Evolutionary conservation across 1,140 invertebrate species (phyloP).

Genomic region (Helicoverpa zea): DNA sequence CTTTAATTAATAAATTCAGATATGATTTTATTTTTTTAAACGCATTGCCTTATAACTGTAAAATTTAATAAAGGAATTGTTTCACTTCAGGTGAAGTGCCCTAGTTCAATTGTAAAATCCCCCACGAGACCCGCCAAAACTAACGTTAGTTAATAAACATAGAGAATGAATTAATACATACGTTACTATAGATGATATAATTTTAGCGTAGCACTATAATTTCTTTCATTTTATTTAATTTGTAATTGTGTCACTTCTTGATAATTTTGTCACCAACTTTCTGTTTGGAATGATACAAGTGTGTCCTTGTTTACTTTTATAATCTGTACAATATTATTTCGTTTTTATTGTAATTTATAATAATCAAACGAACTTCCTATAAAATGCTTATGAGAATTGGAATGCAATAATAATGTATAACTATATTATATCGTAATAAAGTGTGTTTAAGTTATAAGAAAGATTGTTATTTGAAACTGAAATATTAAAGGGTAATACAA

Average conservation of each 20-base stretch:
- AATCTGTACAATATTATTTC: slow-evolving; percentile 41
- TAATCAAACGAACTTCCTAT: slow-evolving; percentile 39
- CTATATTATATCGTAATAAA: slow-evolving; percentile 43
- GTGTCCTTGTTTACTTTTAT: slow-evolving; percentile 36
- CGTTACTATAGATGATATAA: slow-evolving; percentile 33
- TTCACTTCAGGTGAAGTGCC: slow-evolving; percentile 10
- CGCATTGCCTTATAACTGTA: slow-evolving; percentile 6
- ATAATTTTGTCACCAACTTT: slow-evolving; percentile 30
- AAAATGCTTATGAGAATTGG: slow-evolving; percentile 41
- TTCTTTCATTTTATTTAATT: slow-evolving; percentile 33
- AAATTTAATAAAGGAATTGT: slow-evolving; percentile 38
- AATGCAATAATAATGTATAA: slow-evolving; percentile 45
- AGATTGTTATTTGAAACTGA: slow-evolving; percentile 36
- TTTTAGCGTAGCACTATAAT: slow-evolving; percentile 31
- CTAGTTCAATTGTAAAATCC: slow-evolving; percentile 42
- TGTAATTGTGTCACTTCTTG: slow-evolving; percentile 18
- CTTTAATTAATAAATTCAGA: background rate
- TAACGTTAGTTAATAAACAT: slow-evolving; percentile 47
- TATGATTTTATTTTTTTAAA: slow-evolving; percentile 18
- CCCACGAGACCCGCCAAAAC: slow-evolving; percentile 44
- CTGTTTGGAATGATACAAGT: slow-evolving; percentile 13
- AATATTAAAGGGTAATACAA: slow-evolving; percentile 39
- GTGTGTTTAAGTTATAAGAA: slow-evolving; percentile 34
- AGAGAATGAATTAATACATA: slow-evolving; percentile 48
- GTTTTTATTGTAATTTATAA: slow-evolving; percentile 35